Evolutionary conservation across 2,113 vertebrate genomes (phyloP).

Genomic region (Daphoenositta chrysoptera): DNA sequence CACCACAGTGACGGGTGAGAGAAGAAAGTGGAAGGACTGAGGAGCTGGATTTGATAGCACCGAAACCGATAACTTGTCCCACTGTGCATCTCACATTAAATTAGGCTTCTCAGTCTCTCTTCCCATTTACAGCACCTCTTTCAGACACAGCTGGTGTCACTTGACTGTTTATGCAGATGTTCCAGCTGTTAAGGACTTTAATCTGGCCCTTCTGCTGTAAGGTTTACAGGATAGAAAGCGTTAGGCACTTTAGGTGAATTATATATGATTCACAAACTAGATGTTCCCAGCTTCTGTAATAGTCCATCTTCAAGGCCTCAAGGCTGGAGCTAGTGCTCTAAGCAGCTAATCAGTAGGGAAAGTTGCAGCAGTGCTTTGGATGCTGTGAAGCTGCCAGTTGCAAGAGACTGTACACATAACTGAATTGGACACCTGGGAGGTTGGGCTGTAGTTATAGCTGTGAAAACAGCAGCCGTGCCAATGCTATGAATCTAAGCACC

Average conservation of each 20-base stretch:
- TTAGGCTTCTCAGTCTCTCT: background rate
- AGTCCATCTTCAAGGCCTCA: background rate
- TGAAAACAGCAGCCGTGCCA: conserved; percentile 22
- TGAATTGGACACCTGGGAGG: conserved; percentile 46
- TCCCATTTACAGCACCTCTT: background rate
- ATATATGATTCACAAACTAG: background rate
- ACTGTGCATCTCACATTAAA: background rate
- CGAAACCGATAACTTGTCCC: background rate
- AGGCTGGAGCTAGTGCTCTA: background rate
- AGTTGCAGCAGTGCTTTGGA: background rate
- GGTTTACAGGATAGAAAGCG: background rate
- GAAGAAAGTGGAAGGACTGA: background rate
- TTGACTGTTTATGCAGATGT: conserved; percentile 7
- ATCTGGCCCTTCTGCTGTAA: background rate
- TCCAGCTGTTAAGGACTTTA: conserved; percentile 8
- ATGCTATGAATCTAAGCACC: background rate
- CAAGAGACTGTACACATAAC: background rate
- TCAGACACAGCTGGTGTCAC: background rate
- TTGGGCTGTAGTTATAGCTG: conserved; percentile 6
- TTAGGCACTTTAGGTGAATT: background rate
- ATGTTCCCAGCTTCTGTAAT: background rate
- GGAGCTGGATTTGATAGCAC: background rate
- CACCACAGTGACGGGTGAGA: background rate
- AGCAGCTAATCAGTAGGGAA: background rate
- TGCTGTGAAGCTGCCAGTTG: background rate